Evolutionary conservation across 92 coral and sea anemone species (phyloP).

Genomic region (Umimayanthus chanpuru): DNA sequence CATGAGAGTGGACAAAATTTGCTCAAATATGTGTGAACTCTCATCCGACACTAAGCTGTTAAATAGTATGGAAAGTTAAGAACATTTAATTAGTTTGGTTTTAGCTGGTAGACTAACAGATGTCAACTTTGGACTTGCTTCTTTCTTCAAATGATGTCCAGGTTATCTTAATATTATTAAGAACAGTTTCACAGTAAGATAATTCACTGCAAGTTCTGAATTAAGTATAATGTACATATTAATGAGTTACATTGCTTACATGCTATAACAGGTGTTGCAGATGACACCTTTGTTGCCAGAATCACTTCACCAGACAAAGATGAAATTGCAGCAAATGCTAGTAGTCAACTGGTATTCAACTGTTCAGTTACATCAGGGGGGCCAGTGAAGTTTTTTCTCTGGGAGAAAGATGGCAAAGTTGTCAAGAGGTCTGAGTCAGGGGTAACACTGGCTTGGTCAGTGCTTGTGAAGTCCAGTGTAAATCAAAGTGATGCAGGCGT

Average conservation of each 20-base stretch:
- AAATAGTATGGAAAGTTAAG: too few species aligned
- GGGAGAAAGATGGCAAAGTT: conserved; percentile 35
- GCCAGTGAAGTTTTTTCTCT: conserved; percentile 15
- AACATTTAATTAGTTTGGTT: too few species aligned
- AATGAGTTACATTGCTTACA: not conserved
- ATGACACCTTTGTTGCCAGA: conserved; percentile 14
- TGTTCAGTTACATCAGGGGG: conserved; percentile 31
- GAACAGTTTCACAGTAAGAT: too few species aligned
- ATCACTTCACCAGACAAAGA: conserved; percentile 27
- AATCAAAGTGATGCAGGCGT: conserved; percentile 29
- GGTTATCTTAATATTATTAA: too few species aligned
- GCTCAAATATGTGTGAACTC: too few species aligned
- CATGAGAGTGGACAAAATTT: too few species aligned
- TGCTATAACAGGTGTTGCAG: conserved; percentile 3
- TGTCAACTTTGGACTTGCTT: too few species aligned
- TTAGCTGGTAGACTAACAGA: too few species aligned
- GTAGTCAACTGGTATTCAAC: conserved; percentile 7
- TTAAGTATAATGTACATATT: too few species aligned
- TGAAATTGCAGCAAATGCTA: not conserved
- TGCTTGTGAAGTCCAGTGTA: not conserved
- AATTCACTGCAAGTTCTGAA: too few species aligned
- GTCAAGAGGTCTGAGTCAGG: conserved; percentile 2
- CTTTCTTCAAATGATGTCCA: too few species aligned
- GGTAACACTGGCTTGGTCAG: not conserved
- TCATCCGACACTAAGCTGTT: too few species aligned